Conservation (phyloP, 2,797 vertebrate genomes). For the Synaphobranchus kaupii region DNA sequence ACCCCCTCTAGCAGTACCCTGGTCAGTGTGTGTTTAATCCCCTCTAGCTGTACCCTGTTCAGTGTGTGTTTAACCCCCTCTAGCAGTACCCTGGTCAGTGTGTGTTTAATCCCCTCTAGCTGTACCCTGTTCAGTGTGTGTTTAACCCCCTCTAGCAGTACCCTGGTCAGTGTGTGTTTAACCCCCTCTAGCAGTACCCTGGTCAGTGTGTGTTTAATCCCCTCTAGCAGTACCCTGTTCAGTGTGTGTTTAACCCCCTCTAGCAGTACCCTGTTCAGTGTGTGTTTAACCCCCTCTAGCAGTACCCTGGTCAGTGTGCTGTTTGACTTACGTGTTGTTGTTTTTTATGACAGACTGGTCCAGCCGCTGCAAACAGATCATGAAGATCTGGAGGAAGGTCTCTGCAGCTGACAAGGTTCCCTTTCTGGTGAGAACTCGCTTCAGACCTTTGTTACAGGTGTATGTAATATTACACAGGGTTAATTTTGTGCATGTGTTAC, state of each 20-base stretch:
- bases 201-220: slow-evolving; percentile 65
- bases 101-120: not conserved
- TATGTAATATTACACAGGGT: not conserved
- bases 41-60: slow-evolving; percentile 57
- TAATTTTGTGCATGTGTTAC: not conserved
- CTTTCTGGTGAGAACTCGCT: slow-evolving; percentile 83
- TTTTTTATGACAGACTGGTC: slow-evolving; percentile 84
- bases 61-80: not conserved
- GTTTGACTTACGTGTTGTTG: not conserved
- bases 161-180: not conserved
- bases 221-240: not conserved
- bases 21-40: not conserved
- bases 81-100: slow-evolving; percentile 83
- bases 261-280: slow-evolving; percentile 57
- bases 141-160: not conserved
- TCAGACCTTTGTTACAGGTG: not conserved
- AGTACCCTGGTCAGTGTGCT: not conserved
- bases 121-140: not conserved
- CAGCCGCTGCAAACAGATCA: slow-evolving; percentile 98
- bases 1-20: not conserved
- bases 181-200: slow-evolving; percentile 72
- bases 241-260: not conserved
- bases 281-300: too few species aligned
- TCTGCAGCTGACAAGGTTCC: slow-evolving; percentile 96
- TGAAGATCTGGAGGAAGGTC: slow-evolving; percentile 99